Evolutionary conservation across 2,888 invertebrate genomes (phyloP), one percentile per base, ranked within the genome.

Genomic region (Melieria omissa): DNA sequence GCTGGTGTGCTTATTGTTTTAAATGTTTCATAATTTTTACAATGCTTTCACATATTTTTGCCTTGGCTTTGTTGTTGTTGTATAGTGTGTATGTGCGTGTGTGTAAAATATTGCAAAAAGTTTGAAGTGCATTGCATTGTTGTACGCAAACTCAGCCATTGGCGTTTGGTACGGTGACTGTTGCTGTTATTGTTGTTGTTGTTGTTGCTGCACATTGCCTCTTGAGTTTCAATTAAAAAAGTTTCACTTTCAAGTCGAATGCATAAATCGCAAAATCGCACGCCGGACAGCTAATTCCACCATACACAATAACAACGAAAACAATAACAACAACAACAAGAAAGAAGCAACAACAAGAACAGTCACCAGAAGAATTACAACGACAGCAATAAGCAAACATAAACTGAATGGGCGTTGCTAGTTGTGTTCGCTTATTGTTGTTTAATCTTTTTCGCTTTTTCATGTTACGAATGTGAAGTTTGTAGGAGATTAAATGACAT

Each of bases 211-310:
- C 29, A 29, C 29, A 3, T 29, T 29, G 29, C 29, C 29, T 29
- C 29, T 2, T 29, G 57, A 52, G 49, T 70, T 70, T 70, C 65
- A 70, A 70, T 70, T 70, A 70, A 70, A 57, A 65, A 70, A 70
- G 70, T 70, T 70, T 64, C 52, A 49, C 70, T 70, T 70, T 57
- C 64, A 65, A 65, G 70, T 65, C 62, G 44, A 60, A 61, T 45
- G 16, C 42, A 67, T 67, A 67, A 67, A 67, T 67, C 67, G 57
- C 60, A 16, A 67, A 60, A 67, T 67, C 41, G 46, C 29, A 29
- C 60, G 60, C n/a, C 60, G 44, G 52, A 57, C 60, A 65, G 14
- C 46, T 45, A 14, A 8, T 12, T 7, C 42, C 42, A 44, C 58
- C 44, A 5, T 29, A n/a, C 8, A 3, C 58, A 58, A 14, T 12